Conservation (phyloP, 2,797 vertebrate species). For the Rhinoraja longicauda region DNA sequence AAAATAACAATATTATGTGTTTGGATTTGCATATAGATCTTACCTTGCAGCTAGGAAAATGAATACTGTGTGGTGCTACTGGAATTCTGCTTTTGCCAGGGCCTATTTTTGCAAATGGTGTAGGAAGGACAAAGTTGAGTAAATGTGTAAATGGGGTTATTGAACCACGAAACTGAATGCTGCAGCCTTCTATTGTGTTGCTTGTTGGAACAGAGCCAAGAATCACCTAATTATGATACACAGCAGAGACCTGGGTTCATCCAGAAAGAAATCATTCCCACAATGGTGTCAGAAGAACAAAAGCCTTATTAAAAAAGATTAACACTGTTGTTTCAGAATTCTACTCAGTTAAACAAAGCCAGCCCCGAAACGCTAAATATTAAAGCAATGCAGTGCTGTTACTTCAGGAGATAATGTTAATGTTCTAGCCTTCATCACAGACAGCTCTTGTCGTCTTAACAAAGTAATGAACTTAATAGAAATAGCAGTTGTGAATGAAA, state of each 20-base stretch:
- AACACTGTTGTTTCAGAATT: constrained; percentile 48
- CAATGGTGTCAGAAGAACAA: constrained; percentile 47
- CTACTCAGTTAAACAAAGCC: constrained; percentile 46
- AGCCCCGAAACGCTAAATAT: constrained; percentile 47
- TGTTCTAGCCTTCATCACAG: constrained; percentile 42
- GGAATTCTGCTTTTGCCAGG: background rate
- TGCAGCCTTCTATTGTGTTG: constrained; percentile 36
- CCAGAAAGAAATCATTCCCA: constrained; percentile 49
- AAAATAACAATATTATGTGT: background rate
- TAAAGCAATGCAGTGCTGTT: constrained; percentile 43
- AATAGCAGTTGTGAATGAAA: constrained; percentile 38
- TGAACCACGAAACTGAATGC: constrained; percentile 29
- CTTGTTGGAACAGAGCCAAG: constrained; percentile 39
- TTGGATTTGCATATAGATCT: background rate
- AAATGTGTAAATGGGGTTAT: constrained; percentile 8
- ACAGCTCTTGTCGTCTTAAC: constrained; percentile 43
- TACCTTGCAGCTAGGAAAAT: background rate
- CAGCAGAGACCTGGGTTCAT: constrained; percentile 43
- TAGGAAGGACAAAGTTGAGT: constrained; percentile 7
- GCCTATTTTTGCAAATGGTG: background rate
- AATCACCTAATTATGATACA: constrained; percentile 33
- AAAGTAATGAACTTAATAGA: constrained; percentile 42
- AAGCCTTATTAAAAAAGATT: constrained; percentile 53
- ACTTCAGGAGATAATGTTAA: constrained; percentile 44
- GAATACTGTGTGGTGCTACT: background rate